Evolutionary conservation across 2,113 vertebrate species (phyloP), one percentile per base, ranked within the genome.

Genomic region (Synodontis membranacea): DNA sequence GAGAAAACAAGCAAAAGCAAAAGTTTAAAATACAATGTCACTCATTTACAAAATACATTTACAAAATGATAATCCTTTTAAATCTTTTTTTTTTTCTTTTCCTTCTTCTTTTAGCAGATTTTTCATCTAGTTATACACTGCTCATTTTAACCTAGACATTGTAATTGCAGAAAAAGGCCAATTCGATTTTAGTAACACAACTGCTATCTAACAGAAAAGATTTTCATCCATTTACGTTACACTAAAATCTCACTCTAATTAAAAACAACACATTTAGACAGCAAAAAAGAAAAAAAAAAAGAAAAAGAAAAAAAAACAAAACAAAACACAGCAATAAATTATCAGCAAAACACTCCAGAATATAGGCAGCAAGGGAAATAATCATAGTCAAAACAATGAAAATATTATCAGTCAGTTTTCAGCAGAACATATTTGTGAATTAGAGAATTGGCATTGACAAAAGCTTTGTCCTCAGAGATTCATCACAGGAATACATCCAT

Each of bases 101-200:
- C 31, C 0, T 79, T 54, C 37, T 96, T 42, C 46, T 50, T 76
- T 76, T 76, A 95, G 95, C 94, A 95, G 95, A 95, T 88, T 96
- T 97, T 96, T 96, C 97, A 95, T 95, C 97, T 99, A 98, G 97
- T 99, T 99, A 99, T 97, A 97, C 96, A 98, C 96, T 94, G 94
- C 96, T 98, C 97, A 96, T 87, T 89, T 90, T 86, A 89, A 89
- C 79, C 86, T 86, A 89, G 76, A 87, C 82, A 79, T 89, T 86
- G 82, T 54, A 76, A 87, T 80, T 86, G 95, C 96, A 94, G 88
- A 96, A 94, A 95, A 94, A 96, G 95, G 91, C 94, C 95, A 91
- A 92, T 96, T 96, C 93, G 92, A 94, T 93, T 95, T 96, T 96
- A 90, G 81, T 86, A 80, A 87, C 80, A 90, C 84, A 90, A 87